Percentiles rank a stretch among this genome's conserved stretches.
Conservation (phyloP, 2,113 vertebrate species). For the Phaetusa simplex region DNA sequence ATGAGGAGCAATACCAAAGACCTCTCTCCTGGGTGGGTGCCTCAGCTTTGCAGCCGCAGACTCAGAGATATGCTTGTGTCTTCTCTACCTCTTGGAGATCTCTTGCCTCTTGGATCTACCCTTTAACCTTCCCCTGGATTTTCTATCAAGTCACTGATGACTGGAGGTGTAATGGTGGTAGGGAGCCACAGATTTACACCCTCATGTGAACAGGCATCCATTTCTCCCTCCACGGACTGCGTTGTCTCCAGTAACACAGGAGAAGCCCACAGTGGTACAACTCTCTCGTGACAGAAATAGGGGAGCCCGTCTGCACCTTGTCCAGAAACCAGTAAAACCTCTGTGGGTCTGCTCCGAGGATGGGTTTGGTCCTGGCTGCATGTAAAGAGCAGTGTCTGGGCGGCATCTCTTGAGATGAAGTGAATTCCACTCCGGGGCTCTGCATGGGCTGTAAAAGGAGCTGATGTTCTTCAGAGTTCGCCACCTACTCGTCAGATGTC, state of each 20-base stretch:
- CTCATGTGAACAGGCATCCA: background rate
- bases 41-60: background rate
- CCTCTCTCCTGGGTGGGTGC: background rate
- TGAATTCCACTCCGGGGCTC: background rate
- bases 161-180: background rate
- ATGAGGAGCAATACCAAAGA: background rate
- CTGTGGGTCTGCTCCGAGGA: background rate
- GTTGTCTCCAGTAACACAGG: accelerated
- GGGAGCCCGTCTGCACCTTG: background rate
- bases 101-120: background rate
- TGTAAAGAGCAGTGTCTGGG: accelerated
- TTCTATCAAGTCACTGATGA: background rate
- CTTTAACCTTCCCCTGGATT: background rate
- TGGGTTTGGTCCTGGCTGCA: background rate
- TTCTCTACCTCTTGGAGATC: background rate
- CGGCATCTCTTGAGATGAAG: background rate
- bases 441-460: background rate
- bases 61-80: background rate
- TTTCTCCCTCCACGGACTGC: background rate
- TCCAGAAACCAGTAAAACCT: background rate
- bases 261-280: background rate
- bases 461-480: background rate
- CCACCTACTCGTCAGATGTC: background rate
- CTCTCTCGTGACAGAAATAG: background rate
- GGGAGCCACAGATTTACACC: background rate